phyloP scores from a whole-genome alignment of 2,797 vertebrate species.

The Crotalus adamanteus region DNA sequence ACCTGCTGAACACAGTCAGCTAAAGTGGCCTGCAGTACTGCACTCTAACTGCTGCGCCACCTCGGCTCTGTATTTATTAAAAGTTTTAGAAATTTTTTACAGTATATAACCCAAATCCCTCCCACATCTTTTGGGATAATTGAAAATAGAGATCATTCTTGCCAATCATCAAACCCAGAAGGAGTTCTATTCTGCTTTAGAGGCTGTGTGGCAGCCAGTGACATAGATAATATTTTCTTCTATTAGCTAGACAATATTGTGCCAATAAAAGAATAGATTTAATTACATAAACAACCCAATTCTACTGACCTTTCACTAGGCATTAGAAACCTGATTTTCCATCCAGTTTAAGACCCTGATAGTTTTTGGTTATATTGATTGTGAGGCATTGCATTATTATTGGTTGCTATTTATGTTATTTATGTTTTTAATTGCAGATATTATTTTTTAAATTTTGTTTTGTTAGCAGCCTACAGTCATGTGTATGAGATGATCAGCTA shows the following conservation, averaged over 20 bases:
- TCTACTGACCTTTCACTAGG: background rate
- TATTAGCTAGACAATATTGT: background rate
- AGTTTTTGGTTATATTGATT: background rate
- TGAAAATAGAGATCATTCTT: background rate
- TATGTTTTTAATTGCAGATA: background rate
- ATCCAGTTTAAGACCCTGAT: background rate
- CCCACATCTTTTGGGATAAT: background rate
- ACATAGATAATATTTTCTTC: background rate
- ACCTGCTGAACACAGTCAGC: no score
- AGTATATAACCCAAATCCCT: no score
- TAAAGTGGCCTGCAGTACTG: no score
- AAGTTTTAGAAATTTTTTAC: no score
- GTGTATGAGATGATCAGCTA: background rate
- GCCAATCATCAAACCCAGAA: background rate
- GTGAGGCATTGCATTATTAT: background rate
- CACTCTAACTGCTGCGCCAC: no score
- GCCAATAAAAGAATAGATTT: background rate
- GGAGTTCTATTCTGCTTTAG: background rate
- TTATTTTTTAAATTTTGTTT: background rate
- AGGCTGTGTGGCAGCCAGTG: background rate
- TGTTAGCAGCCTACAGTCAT: background rate
- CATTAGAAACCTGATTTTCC: background rate
- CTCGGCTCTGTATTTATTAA: no score
- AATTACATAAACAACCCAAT: background rate
- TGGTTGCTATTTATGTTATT: background rate